Evolutionary conservation across 2,888 invertebrate species (phyloP).

Genomic region (Vanessa cardui): DNA sequence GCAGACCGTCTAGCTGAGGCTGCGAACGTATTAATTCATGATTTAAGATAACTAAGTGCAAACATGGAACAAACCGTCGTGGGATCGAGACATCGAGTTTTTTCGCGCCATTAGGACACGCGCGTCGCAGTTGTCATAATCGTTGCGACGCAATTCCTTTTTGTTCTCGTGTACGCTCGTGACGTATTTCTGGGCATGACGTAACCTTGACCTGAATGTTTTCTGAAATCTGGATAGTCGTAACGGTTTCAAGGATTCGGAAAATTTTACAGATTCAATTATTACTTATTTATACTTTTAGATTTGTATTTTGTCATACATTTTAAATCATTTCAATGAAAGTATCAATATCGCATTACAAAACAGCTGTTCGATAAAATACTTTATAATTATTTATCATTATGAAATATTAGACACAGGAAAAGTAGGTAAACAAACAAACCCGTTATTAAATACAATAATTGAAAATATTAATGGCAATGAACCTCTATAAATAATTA

Average conservation of each 20-base stretch:
- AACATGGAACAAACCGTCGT: conserved; percentile 48
- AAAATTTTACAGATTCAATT: not conserved
- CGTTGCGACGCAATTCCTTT: conserved; percentile 12
- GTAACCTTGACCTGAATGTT: conserved; percentile 9
- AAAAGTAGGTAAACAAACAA: too few relatives aligned
- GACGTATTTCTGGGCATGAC: not conserved
- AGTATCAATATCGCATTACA: too few relatives aligned
- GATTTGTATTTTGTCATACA: too few relatives aligned
- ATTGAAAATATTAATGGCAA: too few relatives aligned
- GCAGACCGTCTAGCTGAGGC: conserved; percentile 47
- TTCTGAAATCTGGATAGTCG: not conserved
- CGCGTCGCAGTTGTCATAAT: conserved; percentile 28
- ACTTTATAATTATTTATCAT: too few relatives aligned
- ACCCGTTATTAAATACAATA: too few relatives aligned
- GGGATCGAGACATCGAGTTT: conserved; percentile 51
- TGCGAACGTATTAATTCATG: conserved; percentile 61
- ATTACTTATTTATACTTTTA: too few relatives aligned
- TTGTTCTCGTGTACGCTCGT: not conserved
- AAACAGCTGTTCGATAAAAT: too few relatives aligned
- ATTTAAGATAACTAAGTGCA: conserved; percentile 59
- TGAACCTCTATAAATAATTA: too few relatives aligned
- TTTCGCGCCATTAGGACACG: conserved; percentile 49
- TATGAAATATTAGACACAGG: too few relatives aligned
- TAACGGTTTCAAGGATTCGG: conserved; percentile 5
- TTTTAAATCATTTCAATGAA: too few relatives aligned